Conservation (phyloP, 2,888 invertebrate species). For the Drosophila limbata region DNA sequence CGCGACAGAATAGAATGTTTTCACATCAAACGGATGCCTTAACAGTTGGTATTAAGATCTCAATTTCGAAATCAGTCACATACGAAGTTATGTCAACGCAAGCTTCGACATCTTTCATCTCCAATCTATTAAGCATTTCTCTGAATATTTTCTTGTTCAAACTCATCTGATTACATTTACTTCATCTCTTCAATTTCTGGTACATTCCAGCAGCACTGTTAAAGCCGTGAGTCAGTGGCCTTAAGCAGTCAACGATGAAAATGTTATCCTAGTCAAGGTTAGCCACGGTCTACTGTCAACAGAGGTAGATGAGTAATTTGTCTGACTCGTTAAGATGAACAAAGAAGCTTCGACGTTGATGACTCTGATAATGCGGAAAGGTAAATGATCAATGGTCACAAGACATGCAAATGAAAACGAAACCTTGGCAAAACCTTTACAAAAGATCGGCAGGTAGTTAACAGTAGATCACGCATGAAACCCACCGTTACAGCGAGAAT, state of each 20-base stretch:
- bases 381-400: constrained; percentile 23
- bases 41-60: too few relatives aligned
- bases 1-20: too few relatives aligned
- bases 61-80: too few relatives aligned
- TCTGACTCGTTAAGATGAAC: constrained; percentile 22
- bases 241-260: constrained; percentile 11
- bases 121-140: background rate
- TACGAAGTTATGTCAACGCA: too few relatives aligned
- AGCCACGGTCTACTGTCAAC: constrained; percentile 6
- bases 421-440: constrained; percentile 54
- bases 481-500: constrained; percentile 33
- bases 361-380: constrained; percentile 7
- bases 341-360: constrained; percentile 25
- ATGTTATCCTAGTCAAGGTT: constrained; percentile 60
- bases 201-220: constrained; percentile 9
- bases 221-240: constrained; percentile 24
- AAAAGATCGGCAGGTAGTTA: constrained; percentile 56
- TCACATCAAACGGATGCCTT: too few relatives aligned
- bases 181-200: background rate
- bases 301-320: constrained; percentile 40
- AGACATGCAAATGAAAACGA: constrained; percentile 62
- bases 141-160: background rate
- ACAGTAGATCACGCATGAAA: constrained; percentile 51
- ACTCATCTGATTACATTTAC: too few relatives aligned
- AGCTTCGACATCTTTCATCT: background rate